Percentiles rank a stretch among this genome's conserved stretches.
phyloP scores from a whole-genome alignment of 2,113 vertebrate genomes.

The Labeo rohita region DNA sequence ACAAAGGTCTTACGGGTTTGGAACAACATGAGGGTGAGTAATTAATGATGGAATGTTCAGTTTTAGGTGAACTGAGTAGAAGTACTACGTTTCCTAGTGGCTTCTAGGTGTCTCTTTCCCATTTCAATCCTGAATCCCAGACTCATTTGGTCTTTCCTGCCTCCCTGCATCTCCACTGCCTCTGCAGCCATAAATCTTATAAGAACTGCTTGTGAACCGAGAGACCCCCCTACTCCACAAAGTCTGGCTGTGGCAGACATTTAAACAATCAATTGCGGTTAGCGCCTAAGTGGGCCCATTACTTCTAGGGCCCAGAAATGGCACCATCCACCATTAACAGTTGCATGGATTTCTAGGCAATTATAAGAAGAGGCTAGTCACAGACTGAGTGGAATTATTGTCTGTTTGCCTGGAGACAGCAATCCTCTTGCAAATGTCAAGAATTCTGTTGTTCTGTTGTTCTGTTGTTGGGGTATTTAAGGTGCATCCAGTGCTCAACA shows the following conservation, averaged over 20 bases:
- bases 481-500: neutral
- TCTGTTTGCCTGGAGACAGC: constrained; percentile 26
- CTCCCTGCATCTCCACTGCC: neutral
- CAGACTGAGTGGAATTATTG: constrained; percentile 39
- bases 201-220: constrained; percentile 35
- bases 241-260: constrained; percentile 45
- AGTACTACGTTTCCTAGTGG: no score
- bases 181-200: constrained; percentile 41
- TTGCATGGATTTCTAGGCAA: constrained; percentile 26
- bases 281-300: constrained; percentile 47
- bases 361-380: constrained; percentile 15
- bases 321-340: constrained; percentile 36
- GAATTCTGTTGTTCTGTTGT: neutral
- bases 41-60: no score
- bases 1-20: no score
- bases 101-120: neutral
- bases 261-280: constrained; percentile 54
- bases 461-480: neutral
- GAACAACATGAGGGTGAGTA: no score
- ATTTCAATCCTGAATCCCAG: constrained; percentile 32
- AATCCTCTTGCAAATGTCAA: constrained; percentile 5
- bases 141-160: neutral
- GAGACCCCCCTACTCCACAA: neutral
- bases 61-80: no score
- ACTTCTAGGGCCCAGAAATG: constrained; percentile 22